Conservation (phyloP, 2,888 invertebrate species). For the Polymixis flavicincta region DNA sequence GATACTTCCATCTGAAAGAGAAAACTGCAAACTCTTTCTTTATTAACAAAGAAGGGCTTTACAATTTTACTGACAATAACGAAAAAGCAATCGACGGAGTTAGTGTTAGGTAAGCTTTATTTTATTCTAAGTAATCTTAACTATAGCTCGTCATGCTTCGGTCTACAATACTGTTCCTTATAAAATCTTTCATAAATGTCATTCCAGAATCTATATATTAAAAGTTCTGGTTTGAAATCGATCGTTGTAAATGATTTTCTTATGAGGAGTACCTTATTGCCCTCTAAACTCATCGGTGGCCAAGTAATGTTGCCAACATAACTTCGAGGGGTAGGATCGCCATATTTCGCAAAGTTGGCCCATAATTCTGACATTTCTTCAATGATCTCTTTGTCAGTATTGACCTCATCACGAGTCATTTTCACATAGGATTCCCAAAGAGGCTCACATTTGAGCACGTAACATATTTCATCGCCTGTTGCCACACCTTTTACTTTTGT, state of each 20-base stretch:
- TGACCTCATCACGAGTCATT: slow-evolving; percentile 68
- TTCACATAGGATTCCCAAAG: slow-evolving; percentile 80
- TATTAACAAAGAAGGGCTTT: slow-evolving; percentile 74
- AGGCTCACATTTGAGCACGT: slow-evolving; percentile 86
- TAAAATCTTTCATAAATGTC: slow-evolving; percentile 79
- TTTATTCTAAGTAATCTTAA: neutral
- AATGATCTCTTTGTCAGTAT: slow-evolving; percentile 81
- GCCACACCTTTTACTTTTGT: slow-evolving; percentile 83
- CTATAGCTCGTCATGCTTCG: slow-evolving; percentile 79
- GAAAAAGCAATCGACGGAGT: slow-evolving; percentile 85
- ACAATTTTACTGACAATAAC: slow-evolving; percentile 83
- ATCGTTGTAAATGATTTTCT: slow-evolving; percentile 73
- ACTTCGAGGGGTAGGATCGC: slow-evolving; percentile 77
- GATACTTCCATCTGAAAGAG: slow-evolving; percentile 76
- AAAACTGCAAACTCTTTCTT: slow-evolving; percentile 85
- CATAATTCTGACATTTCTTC: slow-evolving; percentile 83
- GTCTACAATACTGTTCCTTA: slow-evolving; percentile 70
- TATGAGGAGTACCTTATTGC: slow-evolving; percentile 76
- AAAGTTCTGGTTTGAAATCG: slow-evolving; percentile 73
- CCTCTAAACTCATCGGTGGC: slow-evolving; percentile 76
- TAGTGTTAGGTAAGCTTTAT: slow-evolving; percentile 78
- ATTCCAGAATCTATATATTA: slow-evolving; percentile 82
- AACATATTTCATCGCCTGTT: slow-evolving; percentile 87
- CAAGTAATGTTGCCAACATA: slow-evolving; percentile 73
- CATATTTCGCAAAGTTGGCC: slow-evolving; percentile 88